Conservation (phyloP, 2,888 invertebrate genomes). For the Anoncus sp. region DNA sequence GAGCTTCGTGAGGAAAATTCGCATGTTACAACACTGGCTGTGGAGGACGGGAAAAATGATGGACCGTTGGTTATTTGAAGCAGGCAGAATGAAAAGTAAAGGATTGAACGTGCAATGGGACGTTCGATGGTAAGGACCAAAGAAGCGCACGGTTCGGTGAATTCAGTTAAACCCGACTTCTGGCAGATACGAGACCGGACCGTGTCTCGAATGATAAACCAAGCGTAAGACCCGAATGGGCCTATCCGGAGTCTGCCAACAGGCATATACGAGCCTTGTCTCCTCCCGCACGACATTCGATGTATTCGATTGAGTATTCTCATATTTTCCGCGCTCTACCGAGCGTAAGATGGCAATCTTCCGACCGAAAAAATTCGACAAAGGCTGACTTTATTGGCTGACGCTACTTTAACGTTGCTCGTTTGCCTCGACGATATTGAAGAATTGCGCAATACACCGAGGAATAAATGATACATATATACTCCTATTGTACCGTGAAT, state of each 20-base stretch:
- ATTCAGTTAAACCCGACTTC: slow-evolving; percentile 63
- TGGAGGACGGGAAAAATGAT: slow-evolving; percentile 11
- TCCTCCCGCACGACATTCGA: slow-evolving; percentile 66
- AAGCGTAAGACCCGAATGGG: slow-evolving; percentile 52
- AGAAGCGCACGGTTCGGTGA: slow-evolving; percentile 38
- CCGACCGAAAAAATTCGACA: slow-evolving; percentile 79
- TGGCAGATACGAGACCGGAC: slow-evolving; percentile 63
- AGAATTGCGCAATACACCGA: slow-evolving; percentile 22
- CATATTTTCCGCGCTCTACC: slow-evolving; percentile 79
- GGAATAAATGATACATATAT: too few relatives aligned
- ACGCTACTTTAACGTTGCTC: slow-evolving; percentile 73
- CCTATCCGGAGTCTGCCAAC: slow-evolving; percentile 49
- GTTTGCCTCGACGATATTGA: slow-evolving; percentile 58
- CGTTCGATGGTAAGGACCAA: slow-evolving; percentile 30
- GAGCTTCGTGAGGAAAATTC: slow-evolving; percentile 27
- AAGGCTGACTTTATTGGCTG: slow-evolving; percentile 80
- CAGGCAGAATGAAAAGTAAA: slow-evolving; percentile 36
- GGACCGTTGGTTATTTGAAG: slow-evolving; percentile 35
- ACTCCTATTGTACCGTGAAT: too few relatives aligned
- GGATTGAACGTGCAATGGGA: slow-evolving; percentile 42
- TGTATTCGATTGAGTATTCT: slow-evolving; percentile 78
- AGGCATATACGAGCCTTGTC: slow-evolving; percentile 23
- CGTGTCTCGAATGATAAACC: slow-evolving; percentile 71
- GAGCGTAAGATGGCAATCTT: slow-evolving; percentile 77
- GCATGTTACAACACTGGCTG: neutral